These are phyloP conservation scores for Gorsachius goisagi DNA, from an alignment of 2,113 vertebrate genomes.

Conservation along the genomic window DNA sequence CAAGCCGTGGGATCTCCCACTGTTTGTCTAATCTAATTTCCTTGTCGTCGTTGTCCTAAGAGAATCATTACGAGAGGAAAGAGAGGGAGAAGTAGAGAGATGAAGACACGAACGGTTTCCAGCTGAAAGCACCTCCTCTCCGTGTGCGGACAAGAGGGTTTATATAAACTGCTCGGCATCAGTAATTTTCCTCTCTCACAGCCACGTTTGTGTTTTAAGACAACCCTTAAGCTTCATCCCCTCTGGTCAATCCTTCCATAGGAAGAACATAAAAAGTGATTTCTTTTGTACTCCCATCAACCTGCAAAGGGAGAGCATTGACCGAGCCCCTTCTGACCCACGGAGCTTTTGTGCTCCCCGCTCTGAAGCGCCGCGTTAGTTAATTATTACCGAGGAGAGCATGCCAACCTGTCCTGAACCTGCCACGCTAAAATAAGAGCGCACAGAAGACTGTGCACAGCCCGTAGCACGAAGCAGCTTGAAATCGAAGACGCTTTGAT, in stretches of 20 bases:
- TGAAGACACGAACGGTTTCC: conserved; percentile 43
- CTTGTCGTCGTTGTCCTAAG: conserved; percentile 5
- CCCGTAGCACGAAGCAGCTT: not conserved
- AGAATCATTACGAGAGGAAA: conserved; percentile 30
- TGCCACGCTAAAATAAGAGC: conserved; percentile 27
- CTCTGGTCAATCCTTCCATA: not conserved
- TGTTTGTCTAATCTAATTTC: conserved; percentile 56
- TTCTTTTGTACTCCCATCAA: conserved; percentile 59
- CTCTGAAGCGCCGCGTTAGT: conserved; percentile 58
- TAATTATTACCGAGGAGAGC: conserved; percentile 62
- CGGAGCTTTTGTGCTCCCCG: conserved; percentile 53
- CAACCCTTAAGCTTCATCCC: not conserved
- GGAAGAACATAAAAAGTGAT: not conserved
- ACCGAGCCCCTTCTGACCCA: conserved; percentile 26
- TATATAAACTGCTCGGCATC: conserved; percentile 39
- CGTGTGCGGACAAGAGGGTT: not conserved
- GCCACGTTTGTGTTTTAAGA: conserved; percentile 33
- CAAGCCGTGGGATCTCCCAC: conserved; percentile 5
- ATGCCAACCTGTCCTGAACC: conserved; percentile 32
- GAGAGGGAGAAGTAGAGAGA: not conserved
- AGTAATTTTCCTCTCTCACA: conserved; percentile 2
- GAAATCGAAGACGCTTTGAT: not conserved
- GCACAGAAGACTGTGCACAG: not conserved
- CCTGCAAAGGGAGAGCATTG: conserved; percentile 44
- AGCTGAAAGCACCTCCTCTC: conserved; percentile 24